These are phyloP conservation scores for Cryptoleucopteryx plumbea DNA, from an alignment of 2,113 vertebrate species.

Conservation along the genomic window DNA sequence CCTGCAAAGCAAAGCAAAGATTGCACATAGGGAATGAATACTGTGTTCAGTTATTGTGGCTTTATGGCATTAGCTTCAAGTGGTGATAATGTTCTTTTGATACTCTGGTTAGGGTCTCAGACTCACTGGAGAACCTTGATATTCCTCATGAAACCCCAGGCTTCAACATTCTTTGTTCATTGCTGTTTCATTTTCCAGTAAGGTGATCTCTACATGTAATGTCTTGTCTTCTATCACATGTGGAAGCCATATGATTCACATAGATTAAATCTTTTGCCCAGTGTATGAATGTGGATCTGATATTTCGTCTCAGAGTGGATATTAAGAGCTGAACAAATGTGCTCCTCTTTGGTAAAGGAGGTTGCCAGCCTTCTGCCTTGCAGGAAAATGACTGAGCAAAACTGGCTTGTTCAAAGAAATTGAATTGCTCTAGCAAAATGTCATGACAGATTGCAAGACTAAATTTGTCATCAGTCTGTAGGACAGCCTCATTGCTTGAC, in stretches of 20 bases:
- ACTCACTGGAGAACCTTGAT: not conserved
- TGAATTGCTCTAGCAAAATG: not conserved
- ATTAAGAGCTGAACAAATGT: not conserved
- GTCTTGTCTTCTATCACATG: not conserved
- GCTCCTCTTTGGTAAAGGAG: not conserved
- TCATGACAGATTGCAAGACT: not conserved
- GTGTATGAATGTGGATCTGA: not conserved
- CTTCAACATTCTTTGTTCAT: not conserved
- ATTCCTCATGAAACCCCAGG: not conserved
- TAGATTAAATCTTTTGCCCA: not conserved
- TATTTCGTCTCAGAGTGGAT: not conserved
- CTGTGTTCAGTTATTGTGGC: not conserved
- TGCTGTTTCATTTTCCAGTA: not conserved
- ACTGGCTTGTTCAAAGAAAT: not conserved
- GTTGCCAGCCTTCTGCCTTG: not conserved
- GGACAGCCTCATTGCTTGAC: not conserved
- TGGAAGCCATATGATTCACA: not conserved
- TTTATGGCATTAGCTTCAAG: not conserved
- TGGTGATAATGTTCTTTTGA: fast-evolving
- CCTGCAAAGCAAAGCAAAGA: not conserved
- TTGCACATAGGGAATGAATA: not conserved
- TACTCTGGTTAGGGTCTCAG: not conserved
- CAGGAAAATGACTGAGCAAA: not conserved
- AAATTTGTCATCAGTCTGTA: not conserved
- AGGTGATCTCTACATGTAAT: not conserved